Evolutionary conservation across 2,113 vertebrate genomes (phyloP).

Genomic region (Gorsachius goisagi): DNA sequence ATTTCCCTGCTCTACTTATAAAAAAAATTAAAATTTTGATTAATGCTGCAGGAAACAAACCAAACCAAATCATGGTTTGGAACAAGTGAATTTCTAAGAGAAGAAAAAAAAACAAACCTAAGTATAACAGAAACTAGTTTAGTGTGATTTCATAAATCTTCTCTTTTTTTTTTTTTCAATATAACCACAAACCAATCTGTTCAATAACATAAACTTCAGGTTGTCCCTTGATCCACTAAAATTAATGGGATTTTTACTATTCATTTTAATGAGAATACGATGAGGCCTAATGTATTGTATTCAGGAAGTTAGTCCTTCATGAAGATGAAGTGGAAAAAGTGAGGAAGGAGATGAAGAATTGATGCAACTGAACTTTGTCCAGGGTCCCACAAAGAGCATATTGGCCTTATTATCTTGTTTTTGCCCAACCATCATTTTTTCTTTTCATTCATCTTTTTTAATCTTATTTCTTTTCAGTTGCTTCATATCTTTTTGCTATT

Average conservation of each 20-base stretch:
- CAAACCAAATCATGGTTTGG: background rate
- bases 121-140: background rate
- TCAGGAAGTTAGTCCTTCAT: background rate
- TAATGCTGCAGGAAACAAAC: background rate
- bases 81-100: background rate
- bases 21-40: background rate
- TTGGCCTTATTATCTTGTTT: background rate
- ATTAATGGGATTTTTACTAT: background rate
- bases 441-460: background rate
- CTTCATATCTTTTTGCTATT: background rate
- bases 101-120: background rate
- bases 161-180: background rate
- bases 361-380: background rate
- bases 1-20: background rate
- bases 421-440: background rate
- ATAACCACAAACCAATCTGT: background rate
- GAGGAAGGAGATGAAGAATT: background rate
- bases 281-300: background rate
- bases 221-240: background rate
- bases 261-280: background rate
- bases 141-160: background rate
- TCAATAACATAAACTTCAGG: background rate
- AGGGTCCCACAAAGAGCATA: background rate
- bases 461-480: background rate
- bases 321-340: slow-evolving; percentile 2